phyloP scores from a whole-genome alignment of 2,888 invertebrate species.

The Tetragnatha montana region DNA sequence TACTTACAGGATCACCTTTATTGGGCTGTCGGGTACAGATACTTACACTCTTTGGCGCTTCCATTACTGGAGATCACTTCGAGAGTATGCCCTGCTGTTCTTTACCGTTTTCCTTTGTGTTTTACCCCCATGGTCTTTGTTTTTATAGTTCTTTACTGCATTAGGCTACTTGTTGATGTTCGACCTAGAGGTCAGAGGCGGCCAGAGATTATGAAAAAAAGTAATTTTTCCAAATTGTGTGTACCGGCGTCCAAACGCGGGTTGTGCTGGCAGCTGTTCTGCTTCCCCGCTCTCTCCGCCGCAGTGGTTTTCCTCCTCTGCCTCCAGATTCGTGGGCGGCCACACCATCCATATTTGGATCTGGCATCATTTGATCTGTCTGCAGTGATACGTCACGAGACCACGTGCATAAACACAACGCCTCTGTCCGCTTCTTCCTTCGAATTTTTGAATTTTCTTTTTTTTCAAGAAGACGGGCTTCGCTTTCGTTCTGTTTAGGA shows the following conservation, averaged over 20 bases:
- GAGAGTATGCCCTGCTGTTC: no score
- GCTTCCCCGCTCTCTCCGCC: neutral
- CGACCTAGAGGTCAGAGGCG: no score
- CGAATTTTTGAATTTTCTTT: neutral
- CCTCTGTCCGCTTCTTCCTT: neutral
- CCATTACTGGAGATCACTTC: no score
- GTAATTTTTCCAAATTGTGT: no score
- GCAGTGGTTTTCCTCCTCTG: neutral
- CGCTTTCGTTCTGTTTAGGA: neutral
- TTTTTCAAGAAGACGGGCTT: neutral
- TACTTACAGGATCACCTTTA: no score
- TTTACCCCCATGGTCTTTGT: no score
- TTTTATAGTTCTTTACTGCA: no score
- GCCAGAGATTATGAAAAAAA: no score
- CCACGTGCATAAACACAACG: slow-evolving; percentile 66
- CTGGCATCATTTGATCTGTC: slow-evolving; percentile 69
- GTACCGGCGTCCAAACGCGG: neutral
- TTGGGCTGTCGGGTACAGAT: no score
- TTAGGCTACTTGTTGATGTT: no score
- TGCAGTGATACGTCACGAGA: slow-evolving; percentile 54
- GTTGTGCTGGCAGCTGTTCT: neutral
- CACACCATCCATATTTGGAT: slow-evolving; percentile 62
- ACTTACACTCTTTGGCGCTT: no score
- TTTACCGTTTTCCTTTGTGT: no score
- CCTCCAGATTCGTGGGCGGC: slow-evolving; percentile 44